phyloP scores from a whole-genome alignment of 2,113 vertebrate genomes.

The Tetrax tetrax region DNA sequence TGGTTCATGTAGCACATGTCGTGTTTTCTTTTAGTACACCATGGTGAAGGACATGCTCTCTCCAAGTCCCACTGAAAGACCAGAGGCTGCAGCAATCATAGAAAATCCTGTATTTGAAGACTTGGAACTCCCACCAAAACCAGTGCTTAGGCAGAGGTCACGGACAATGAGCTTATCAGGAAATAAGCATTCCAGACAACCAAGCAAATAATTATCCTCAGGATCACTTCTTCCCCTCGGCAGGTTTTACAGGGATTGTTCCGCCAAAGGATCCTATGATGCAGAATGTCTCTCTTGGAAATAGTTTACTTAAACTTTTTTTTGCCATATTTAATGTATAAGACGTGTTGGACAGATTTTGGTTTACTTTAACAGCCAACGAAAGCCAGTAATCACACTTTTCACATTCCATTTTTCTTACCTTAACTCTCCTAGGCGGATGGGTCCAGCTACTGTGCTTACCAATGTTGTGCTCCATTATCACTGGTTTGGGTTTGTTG shows the following conservation, averaged over 20 bases:
- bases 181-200: slow-evolving; percentile 83
- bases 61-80: slow-evolving; percentile 84
- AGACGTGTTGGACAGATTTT: background rate
- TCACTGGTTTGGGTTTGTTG: background rate
- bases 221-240: slow-evolving; percentile 38
- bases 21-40: slow-evolving; percentile 75
- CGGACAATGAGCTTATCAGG: slow-evolving; percentile 92
- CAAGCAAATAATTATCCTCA: slow-evolving; percentile 74
- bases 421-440: background rate
- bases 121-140: slow-evolving; percentile 86
- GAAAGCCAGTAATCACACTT: background rate
- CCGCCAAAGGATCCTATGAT: slow-evolving; percentile 44
- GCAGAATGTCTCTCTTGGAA: slow-evolving; percentile 49
- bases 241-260: slow-evolving; percentile 27
- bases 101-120: slow-evolving; percentile 90
- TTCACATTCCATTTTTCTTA: background rate
- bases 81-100: slow-evolving; percentile 90
- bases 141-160: slow-evolving; percentile 87
- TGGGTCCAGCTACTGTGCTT: slow-evolving; percentile 26
- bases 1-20: background rate
- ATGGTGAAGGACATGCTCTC: slow-evolving; percentile 97
- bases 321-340: background rate
- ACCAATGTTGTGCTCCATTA: slow-evolving; percentile 4
- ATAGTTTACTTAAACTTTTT: slow-evolving; percentile 27
- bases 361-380: background rate